Evolutionary conservation across 2,888 invertebrate genomes (phyloP), one percentile per base, ranked within the genome.

Genomic region (Lycaena phlaeas): DNA sequence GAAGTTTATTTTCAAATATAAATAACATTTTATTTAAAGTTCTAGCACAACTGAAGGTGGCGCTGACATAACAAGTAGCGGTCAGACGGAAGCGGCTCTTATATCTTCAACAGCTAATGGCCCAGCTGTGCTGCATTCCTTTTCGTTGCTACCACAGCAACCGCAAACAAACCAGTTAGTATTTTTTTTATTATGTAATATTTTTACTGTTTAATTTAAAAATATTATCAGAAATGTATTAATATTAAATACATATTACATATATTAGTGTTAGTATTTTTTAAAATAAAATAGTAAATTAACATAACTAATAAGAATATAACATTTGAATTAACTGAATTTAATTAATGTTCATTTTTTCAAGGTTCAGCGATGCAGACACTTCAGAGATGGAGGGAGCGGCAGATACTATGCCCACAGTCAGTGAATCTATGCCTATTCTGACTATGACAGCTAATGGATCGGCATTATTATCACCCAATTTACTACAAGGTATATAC

Each of bases 21-120:
- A n/a, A n/a, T n/a, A n/a, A n/a, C n/a, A n/a, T n/a, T n/a, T n/a
- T n/a, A n/a, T n/a, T n/a, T n/a, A n/a, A n/a, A 85, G 85, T 62
- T 85, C 85, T 34, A 85, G 85, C 48, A 85, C 84, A 46, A 70
- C 76, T 1, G 85, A 85, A 50, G 68, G 70, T 12, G 84, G 75
- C 5, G 68, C 73, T 15, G 84, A 82, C 49, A 85, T 85, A 46
- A 60, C 77, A 1, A 82, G 81, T 58, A 82, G 81, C 49, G 79
- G 79, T 1, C 79, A 81, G 49, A 62, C 61, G 2, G 84, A 82
- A 52, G 57, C 73, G 1, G 62, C 78, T 2, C 60, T 81, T 25
- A 82, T 81, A 55, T 78, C 77, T 1, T 84, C 79, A 1, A 78
- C 81, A 5, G 81, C 74, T 11, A 84, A 82, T 41, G 82, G 81